Evolutionary conservation across 2,113 vertebrate species (phyloP), one percentile per base, ranked within the genome.

Genomic region (Neoarius graeffei): DNA sequence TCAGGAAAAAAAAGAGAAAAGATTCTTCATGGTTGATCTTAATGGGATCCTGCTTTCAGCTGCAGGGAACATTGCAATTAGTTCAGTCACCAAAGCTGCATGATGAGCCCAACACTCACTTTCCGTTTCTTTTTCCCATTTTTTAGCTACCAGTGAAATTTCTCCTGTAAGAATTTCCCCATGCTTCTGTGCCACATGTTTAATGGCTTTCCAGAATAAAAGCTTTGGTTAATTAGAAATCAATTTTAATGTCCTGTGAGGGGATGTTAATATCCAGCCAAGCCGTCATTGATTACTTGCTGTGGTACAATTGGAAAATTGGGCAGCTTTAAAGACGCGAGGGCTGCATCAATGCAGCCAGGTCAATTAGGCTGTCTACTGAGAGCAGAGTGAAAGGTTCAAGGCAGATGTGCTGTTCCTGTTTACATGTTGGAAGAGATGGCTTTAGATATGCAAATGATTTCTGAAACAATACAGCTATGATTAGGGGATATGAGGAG

Each of bases 211-310:
- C 23, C 54, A 69, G 83, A 85, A 88, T 90, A 90, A 90, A 90
- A 88, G 85, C 81, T 73, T 88, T 8, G 14, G 73, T 90, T 90
- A 84, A 90, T 88, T 88, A 90, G 84, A 67, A 90, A 86, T 79
- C 81, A 25, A 71, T 88, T 89, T 90, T 86, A 84, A 90, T 88
- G 85, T 86, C 76, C 85, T 86, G 57, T 71, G 79, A 86, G 64
- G 62, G 81, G 23, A 66, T 84, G 87, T 81, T 90, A 86, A 92
- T 92, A 92, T 93, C 89, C 89, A 90, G 86, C 77, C 64, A 19
- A 80, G 81, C 62, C 69, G 27, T 15, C 74, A 93, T 91, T 57
- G 91, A 94, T 93, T 69, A 81, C 83, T 71, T 67, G 50, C 74
- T 54, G 19, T 62, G 81, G 67, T n/a, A 81, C 35, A 48, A 62